These are phyloP conservation scores for Gila orcuttii DNA, from an alignment of 2,113 vertebrate genomes.

Conservation along the genomic window DNA sequence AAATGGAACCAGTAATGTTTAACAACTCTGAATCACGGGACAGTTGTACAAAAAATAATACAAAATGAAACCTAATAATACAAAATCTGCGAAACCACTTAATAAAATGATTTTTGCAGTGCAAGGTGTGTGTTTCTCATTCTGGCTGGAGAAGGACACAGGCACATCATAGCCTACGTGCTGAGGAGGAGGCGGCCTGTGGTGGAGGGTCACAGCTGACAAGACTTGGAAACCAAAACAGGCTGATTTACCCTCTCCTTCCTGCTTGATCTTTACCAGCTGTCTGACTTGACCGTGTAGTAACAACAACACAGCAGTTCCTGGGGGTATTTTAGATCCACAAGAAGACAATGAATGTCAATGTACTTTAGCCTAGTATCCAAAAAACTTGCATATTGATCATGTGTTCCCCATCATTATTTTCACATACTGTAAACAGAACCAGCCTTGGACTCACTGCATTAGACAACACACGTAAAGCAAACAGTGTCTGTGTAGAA, in stretches of 20 bases:
- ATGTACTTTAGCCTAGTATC: not conserved
- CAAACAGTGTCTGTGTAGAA: conserved; percentile 1
- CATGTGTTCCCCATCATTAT: not conserved
- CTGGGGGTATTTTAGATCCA: conserved; percentile 22
- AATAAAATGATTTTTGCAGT: not conserved
- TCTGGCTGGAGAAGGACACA: conserved; percentile 15
- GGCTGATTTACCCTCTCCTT: conserved; percentile 34
- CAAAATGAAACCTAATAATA: not conserved
- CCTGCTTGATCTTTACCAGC: conserved; percentile 41
- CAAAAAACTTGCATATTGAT: not conserved
- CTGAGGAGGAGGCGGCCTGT: conserved; percentile 27
- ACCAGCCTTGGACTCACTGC: conserved; percentile 21
- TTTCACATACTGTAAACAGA: conserved; percentile 8
- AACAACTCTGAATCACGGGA: not conserved
- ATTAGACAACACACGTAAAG: not conserved
- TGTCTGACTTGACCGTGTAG: conserved; percentile 8
- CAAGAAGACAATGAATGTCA: conserved; percentile 33
- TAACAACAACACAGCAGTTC: conserved; percentile 15
- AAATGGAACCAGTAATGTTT: conserved; percentile 1
- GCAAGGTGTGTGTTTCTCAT: not conserved
- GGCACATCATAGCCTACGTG: conserved; percentile 45
- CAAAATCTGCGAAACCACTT: no score
- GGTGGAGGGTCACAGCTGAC: conserved; percentile 49
- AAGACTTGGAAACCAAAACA: conserved; percentile 50
- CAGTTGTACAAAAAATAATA: not conserved